Base-by-base conservation (phyloP, 1,140 invertebrate species). In the Leptinotarsa lineolata region DNA sequence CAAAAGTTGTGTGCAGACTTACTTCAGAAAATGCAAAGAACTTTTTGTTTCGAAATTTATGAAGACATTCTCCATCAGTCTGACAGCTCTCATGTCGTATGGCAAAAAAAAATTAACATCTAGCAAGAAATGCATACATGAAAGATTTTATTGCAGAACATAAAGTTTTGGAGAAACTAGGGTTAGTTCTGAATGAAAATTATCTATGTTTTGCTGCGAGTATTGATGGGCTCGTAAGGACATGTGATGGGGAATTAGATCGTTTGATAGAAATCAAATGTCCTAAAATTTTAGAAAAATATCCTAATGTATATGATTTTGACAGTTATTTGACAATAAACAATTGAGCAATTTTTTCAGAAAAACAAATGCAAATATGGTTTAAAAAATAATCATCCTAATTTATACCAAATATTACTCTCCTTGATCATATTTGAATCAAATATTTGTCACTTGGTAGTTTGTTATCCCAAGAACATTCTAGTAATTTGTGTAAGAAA, bases 271-370 rank as follows among this genome's bases (percentile, higher is more conserved):
- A 60, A 21, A 60, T 60, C 16, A 60, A 60, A 60, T 60, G 59
- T 60, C 59, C 59, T n/a, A 60, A 60, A 60, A 60, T 60, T 18
- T 21, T 60, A 6, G 59, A 60, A 60, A 60, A 60, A 60, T 60
- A n/a, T 60, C 16, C 16, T 18, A 60, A 60, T 60, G 5, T 60
- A 6, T 21, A 4, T n/a, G 20, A 60, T 60, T 60, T 60, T 21
- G 59, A 60, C 6, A n/a, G 6, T 6, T 21, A 60, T 60, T 60
- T 60, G n/a, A 60, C 59, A 60, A 60, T 8, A 60, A 60, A 60
- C 59, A 60, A 60, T 60, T 60, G n/a, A 60, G n/a, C 21, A 46
- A 60, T 60, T 60, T 60, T 60, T 60, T 60, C n/a, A 60, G 59
- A 60, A n/a, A 60, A 60, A 60, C 45, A 46, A 46, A 46, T 46